Conservation (phyloP, 2,113 vertebrate species). For the Siphamia tubifer region DNA sequence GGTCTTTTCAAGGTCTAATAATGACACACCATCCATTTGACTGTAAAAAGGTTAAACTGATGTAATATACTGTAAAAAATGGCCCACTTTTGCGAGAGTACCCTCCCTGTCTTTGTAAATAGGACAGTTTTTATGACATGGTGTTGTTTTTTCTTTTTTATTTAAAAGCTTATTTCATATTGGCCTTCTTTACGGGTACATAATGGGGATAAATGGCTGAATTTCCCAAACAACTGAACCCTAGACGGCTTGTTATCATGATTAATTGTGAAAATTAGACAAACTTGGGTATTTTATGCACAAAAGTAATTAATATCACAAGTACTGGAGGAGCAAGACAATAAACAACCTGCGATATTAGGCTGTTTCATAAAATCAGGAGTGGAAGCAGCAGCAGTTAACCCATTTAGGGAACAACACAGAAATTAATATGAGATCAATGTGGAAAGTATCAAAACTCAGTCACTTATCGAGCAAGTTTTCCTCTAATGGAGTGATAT, state of each 20-base stretch:
- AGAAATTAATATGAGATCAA: neutral
- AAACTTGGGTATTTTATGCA: neutral
- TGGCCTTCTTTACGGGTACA: neutral
- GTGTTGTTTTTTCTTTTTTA: neutral
- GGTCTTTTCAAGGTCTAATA: neutral
- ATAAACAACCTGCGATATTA: too few species aligned
- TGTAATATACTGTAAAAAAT: neutral
- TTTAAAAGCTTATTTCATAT: neutral
- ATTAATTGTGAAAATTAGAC: conserved; percentile 27
- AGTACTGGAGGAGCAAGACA: neutral
- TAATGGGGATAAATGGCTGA: conserved; percentile 28
- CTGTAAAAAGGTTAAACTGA: neutral
- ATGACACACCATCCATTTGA: neutral
- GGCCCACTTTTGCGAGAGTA: neutral
- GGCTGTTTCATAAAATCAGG: too few species aligned
- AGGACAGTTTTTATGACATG: neutral
- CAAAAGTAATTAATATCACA: neutral
- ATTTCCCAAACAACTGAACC: conserved; percentile 26
- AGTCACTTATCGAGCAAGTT: too few species aligned
- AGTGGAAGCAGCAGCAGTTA: too few species aligned
- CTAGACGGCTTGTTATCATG: conserved; percentile 5
- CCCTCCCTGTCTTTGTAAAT: neutral
- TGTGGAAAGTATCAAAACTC: too few species aligned
- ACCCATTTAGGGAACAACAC: too few species aligned
- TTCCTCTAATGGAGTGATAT: too few species aligned